Percentiles rank a stretch among this genome's conserved stretches.
phyloP scores from a whole-genome alignment of 2,888 invertebrate genomes.

The Ennomos erosarius region DNA sequence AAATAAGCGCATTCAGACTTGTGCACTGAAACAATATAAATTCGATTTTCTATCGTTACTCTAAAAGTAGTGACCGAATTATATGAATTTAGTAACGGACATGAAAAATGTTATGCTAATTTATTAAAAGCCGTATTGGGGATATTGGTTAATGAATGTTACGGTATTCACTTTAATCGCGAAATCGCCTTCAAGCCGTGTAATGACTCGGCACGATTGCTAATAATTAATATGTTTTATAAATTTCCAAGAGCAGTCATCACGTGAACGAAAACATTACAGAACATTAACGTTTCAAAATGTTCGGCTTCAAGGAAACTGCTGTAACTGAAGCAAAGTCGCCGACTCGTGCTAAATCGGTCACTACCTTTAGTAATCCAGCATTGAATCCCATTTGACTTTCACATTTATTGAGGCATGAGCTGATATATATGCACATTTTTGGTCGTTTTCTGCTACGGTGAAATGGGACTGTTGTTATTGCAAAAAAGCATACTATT shows the following conservation, averaged over 20 bases:
- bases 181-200: conserved; percentile 18
- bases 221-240: conserved; percentile 17
- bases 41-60: conserved; percentile 6
- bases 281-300: conserved; percentile 21
- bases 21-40: not conserved
- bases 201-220: conserved; percentile 29
- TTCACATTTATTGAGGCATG: conserved; percentile 1
- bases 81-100: conserved; percentile 1
- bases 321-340: conserved; percentile 19
- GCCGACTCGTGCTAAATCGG: conserved; percentile 10
- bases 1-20: not conserved
- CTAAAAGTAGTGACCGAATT: conserved; percentile 25
- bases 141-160: conserved; percentile 8
- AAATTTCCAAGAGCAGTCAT: conserved; percentile 18
- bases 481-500: not conserved
- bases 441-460: too few relatives aligned
- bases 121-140: conserved; percentile 4
- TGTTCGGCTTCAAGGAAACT: conserved; percentile 17
- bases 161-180: conserved; percentile 19
- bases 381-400: conserved; percentile 7
- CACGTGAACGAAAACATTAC: conserved; percentile 20
- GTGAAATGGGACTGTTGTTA: conserved; percentile 6
- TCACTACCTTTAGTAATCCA: conserved; percentile 17
- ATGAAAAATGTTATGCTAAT: conserved; percentile 3
- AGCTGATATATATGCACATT: too few relatives aligned